Evolutionary conservation across 30 jellyfish, hydroid and myxozoan species (phyloP).

Genomic region (Rhopilema esculentum): DNA sequence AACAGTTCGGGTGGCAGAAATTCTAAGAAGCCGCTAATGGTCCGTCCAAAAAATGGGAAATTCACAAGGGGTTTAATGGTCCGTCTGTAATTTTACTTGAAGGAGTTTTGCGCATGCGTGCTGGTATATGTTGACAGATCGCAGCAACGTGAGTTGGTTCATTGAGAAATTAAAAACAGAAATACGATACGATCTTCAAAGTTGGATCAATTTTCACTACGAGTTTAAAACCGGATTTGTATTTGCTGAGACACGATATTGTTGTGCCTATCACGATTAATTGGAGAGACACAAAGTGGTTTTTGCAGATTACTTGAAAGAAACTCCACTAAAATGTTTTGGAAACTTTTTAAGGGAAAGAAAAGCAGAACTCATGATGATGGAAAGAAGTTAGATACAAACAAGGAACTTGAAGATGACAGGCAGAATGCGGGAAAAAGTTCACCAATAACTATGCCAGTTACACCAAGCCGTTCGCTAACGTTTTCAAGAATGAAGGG

Average conservation of each 20-base stretch:
- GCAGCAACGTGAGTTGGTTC: not conserved
- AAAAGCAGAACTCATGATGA: not conserved
- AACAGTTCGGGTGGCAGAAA: no score
- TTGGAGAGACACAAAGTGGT: no score
- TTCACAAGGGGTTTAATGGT: slow-evolving; percentile 34
- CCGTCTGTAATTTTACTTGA: slow-evolving; percentile 59
- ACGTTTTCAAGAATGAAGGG: slow-evolving; percentile 22
- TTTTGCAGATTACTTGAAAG: no score
- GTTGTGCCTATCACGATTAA: no score
- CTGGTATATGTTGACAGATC: not conserved
- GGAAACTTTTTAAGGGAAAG: slow-evolving; percentile 15
- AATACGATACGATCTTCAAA: no score
- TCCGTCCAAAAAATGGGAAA: slow-evolving; percentile 44
- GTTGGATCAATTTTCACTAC: no score
- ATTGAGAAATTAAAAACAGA: not conserved
- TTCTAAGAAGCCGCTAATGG: slow-evolving; percentile 30
- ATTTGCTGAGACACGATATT: no score
- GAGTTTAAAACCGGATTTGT: no score
- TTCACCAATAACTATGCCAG: slow-evolving; percentile 28
- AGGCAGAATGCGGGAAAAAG: not conserved
- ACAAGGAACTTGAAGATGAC: not conserved
- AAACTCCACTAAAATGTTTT: slow-evolving; percentile 14
- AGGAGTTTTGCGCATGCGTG: slow-evolving; percentile 45
- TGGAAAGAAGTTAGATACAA: not conserved
- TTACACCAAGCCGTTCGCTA: not conserved